Percentiles rank a stretch among this genome's conserved stretches.
Evolutionary conservation across 2,113 vertebrate species (phyloP).

Genomic region (Grus americana): DNA sequence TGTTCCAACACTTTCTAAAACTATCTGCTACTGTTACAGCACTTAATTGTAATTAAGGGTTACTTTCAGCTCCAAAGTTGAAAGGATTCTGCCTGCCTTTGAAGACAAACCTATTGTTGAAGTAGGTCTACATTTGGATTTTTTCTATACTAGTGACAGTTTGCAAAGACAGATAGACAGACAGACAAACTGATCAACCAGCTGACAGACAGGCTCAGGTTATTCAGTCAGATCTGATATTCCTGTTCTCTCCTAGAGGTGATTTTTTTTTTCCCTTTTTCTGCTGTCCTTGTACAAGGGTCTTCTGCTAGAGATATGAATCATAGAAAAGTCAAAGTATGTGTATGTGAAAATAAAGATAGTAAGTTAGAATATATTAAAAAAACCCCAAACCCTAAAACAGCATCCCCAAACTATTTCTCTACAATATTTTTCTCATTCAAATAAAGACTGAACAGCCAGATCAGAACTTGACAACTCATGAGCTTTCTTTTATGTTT

Average conservation of each 20-base stretch:
- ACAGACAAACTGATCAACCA: background rate
- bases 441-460: background rate
- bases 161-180: background rate
- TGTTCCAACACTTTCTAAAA: background rate
- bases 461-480: slow-evolving; percentile 5
- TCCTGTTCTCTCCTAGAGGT: background rate
- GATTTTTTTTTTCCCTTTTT: background rate
- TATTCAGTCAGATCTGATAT: background rate
- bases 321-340: background rate
- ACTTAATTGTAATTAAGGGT: background rate
- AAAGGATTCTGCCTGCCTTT: background rate
- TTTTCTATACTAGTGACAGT: background rate
- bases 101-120: background rate
- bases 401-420: background rate
- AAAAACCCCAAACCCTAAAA: background rate
- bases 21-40: background rate
- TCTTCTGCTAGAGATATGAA: background rate
- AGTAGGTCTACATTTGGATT: background rate
- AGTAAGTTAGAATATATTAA: background rate
- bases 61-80: background rate
- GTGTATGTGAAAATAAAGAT: background rate
- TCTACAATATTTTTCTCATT: background rate
- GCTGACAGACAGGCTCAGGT: background rate
- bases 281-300: background rate
- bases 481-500: slow-evolving; percentile 18